phyloP scores from a whole-genome alignment of 1,140 invertebrate genomes.

The Ditylenchus dipsaci region DNA sequence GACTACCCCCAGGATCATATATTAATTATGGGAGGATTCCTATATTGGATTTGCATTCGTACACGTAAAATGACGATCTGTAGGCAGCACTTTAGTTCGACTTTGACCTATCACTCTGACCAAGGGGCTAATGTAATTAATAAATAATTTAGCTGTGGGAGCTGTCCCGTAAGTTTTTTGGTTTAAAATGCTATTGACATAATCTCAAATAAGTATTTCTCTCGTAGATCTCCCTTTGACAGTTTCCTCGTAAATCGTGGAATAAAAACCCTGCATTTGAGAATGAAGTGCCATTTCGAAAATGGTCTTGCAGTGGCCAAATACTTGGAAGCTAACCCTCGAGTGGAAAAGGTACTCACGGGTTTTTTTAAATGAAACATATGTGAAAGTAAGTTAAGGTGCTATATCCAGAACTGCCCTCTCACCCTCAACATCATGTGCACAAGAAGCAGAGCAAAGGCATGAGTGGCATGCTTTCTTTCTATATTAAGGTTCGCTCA shows the following conservation, averaged over 20 bases:
- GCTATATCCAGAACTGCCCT: slow-evolving; percentile 75
- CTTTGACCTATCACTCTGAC: too few species aligned
- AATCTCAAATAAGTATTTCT: slow-evolving; percentile 60
- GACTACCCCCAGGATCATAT: too few species aligned
- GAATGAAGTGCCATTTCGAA: slow-evolving; percentile 79
- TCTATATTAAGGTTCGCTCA: slow-evolving; percentile 70
- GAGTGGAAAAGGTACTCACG: slow-evolving; percentile 70
- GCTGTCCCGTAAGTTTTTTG: slow-evolving; percentile 83
- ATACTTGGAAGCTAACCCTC: slow-evolving; percentile 70
- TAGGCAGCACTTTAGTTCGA: too few species aligned
- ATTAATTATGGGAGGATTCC: too few species aligned
- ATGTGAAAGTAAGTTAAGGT: slow-evolving; percentile 4
- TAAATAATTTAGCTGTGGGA: slow-evolving; percentile 67
- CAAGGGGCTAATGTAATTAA: too few species aligned
- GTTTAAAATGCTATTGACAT: too few species aligned
- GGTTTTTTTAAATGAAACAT: too few species aligned
- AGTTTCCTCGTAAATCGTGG: slow-evolving; percentile 87
- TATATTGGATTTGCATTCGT: too few species aligned
- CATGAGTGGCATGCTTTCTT: slow-evolving; percentile 75
- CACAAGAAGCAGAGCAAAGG: slow-evolving; percentile 69
- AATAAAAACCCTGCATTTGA: slow-evolving; percentile 84
- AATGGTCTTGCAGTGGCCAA: slow-evolving; percentile 72
- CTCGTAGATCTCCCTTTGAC: slow-evolving; percentile 77
- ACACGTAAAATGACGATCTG: too few species aligned
- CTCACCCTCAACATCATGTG: slow-evolving; percentile 83